Evolutionary conservation across 2,888 invertebrate genomes (phyloP), one percentile per base, ranked within the genome.

Genomic region (Marronus borbonicus): DNA sequence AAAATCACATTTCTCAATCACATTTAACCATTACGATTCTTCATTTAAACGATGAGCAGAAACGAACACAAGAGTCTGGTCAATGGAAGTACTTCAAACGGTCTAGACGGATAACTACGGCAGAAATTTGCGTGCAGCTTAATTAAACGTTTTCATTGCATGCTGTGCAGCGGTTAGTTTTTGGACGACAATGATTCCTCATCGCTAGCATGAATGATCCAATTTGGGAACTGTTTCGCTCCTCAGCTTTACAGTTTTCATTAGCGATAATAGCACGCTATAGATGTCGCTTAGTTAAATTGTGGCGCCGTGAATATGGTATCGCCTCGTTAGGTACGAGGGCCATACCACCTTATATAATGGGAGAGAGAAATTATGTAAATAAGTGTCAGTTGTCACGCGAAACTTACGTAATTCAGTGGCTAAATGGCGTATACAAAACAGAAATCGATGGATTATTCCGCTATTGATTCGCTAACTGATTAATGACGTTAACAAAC

Each of bases 141-240:
- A 31, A 62, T 62, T 62, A 62, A 62, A 62, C 28, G 62, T 31
- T 28, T 62, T 62, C 24, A 1, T 62, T 31, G 12, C 24, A 58
- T 20, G 31, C 31, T 36, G 55, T 3, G n/a, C 55, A 20, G 24
- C 20, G 20, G 17, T 58, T 58, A 58, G 17, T 58, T 58, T 58
- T 58, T 58, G 20, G 55, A 20, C 55, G 20, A 7, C 20, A 17
- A 58, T 24, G 20, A 58, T 58, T 20, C 7, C n/a, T 10, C 55
- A 20, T 44, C 12, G 55, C 20, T 1, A 10, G 20, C 20, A 39
- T 17, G 39, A 44, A 66, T 49, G 65, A 66, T 66, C 65, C 44
- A 66, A 66, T 66, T 66, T 66, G 39, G 65, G 65, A 66, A 44
- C 44, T 24, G n/a, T 39, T 17, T 8, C 20, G 44, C 17, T 24